Evolutionary conservation across 2,888 invertebrate genomes (phyloP).

Genomic region (Steinernema hermaphroditum): DNA sequence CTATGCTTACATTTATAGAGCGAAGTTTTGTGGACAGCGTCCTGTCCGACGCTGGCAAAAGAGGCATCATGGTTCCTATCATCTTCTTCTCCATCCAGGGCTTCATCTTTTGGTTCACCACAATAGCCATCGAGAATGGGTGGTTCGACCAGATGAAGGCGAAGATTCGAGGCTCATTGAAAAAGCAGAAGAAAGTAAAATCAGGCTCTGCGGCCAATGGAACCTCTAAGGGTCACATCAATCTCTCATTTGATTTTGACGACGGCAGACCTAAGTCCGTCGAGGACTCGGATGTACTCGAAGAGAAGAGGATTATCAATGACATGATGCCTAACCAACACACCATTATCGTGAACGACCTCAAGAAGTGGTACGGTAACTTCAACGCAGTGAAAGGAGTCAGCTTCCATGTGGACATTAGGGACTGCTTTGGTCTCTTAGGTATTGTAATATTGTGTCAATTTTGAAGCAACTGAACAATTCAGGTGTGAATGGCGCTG

Average conservation of each 20-base stretch:
- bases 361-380: conserved; percentile 54
- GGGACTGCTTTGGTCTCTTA: conserved; percentile 57
- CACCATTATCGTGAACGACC: conserved; percentile 47
- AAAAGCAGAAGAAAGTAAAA: conserved; percentile 18
- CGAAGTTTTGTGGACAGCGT: conserved; percentile 30
- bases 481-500: conserved; percentile 60
- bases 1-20: not conserved
- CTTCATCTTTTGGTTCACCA: conserved; percentile 39
- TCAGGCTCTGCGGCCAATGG: not conserved
- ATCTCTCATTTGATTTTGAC: not conserved
- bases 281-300: conserved; percentile 56
- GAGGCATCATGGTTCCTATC: conserved; percentile 49
- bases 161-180: conserved; percentile 38
- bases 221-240: not conserved
- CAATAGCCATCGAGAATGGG: conserved; percentile 44
- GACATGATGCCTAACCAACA: conserved; percentile 32
- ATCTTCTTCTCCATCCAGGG: conserved; percentile 51
- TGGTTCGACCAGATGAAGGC: conserved; percentile 45
- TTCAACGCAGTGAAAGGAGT: conserved; percentile 60
- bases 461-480: not conserved
- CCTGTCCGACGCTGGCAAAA: conserved; percentile 32
- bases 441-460: conserved; percentile 32
- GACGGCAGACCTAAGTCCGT: conserved; percentile 9
- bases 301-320: conserved; percentile 48
- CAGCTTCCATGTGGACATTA: conserved; percentile 54